Conservation (phyloP, 1,140 invertebrate genomes). For the Sweltsa coloradensis region DNA sequence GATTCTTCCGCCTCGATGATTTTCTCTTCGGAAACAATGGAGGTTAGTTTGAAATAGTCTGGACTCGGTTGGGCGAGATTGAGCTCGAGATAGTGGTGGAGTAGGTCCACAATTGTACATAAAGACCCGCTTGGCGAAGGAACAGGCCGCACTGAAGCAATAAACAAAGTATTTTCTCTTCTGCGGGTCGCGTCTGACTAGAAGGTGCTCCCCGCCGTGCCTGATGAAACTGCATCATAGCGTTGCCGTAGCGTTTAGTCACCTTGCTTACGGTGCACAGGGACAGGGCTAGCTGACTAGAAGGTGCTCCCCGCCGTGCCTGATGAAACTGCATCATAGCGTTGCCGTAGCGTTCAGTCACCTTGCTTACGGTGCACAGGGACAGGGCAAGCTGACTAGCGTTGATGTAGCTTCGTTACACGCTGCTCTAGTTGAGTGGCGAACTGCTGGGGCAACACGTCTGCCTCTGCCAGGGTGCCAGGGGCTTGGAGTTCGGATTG, state of each 20-base stretch:
- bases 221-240: slow-evolving; percentile 38
- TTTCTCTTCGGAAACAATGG: slow-evolving; percentile 13
- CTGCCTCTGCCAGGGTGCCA: too few relatives aligned
- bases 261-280: slow-evolving; percentile 42
- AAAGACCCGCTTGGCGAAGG: slow-evolving; percentile 48
- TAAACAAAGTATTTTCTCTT: slow-evolving; percentile 22
- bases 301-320: slow-evolving; percentile 25
- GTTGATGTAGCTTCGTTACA: slow-evolving; percentile 45
- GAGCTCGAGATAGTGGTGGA: slow-evolving; percentile 42
- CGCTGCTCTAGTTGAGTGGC: too few relatives aligned
- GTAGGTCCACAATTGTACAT: slow-evolving; percentile 49
- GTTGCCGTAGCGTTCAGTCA: slow-evolving; percentile 38
- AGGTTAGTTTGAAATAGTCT: slow-evolving; percentile 12
- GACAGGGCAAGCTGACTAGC: slow-evolving; percentile 43
- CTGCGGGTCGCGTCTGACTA: slow-evolving; percentile 19
- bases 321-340: slow-evolving; percentile 40
- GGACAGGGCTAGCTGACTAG: slow-evolving; percentile 41
- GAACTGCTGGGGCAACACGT: too few relatives aligned
- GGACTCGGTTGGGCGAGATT: slow-evolving; percentile 34
- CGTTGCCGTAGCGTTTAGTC: slow-evolving; percentile 37
- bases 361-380: slow-evolving; percentile 40
- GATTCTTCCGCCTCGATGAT: slow-evolving; percentile 44
- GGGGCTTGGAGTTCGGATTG: too few relatives aligned
- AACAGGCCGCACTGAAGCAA: slow-evolving; percentile 46
- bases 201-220: slow-evolving; percentile 25